These are phyloP conservation scores for Dermochelys coriacea DNA, from an alignment of 2,797 vertebrate species.

Conservation along the genomic window DNA sequence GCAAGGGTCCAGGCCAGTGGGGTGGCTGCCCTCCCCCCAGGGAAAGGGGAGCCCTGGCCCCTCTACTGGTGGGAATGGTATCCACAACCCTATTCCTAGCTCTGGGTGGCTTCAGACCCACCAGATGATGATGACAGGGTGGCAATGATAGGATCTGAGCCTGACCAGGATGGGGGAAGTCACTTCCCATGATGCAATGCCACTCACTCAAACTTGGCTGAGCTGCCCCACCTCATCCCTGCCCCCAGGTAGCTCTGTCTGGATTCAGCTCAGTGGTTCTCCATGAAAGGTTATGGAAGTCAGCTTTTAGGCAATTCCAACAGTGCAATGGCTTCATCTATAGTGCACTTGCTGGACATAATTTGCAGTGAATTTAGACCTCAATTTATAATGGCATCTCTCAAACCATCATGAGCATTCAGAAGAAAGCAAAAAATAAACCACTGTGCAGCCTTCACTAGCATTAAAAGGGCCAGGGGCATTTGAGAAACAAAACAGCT, in stretches of 20 bases:
- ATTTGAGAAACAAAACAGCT: fast-evolving
- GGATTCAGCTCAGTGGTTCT: not conserved
- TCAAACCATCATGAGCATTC: not conserved
- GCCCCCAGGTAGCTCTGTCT: not conserved
- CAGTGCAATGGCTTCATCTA: not conserved
- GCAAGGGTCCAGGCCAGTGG: not conserved
- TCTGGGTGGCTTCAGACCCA: not conserved
- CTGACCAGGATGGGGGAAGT: not conserved
- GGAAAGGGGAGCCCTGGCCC: not conserved
- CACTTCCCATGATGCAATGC: not conserved
- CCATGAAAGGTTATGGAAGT: not conserved
- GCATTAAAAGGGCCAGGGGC: not conserved
- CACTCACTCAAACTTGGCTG: not conserved
- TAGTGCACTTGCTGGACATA: not conserved
- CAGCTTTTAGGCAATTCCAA: not conserved
- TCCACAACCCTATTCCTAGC: not conserved
- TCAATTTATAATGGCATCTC: fast-evolving
- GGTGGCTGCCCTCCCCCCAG: not conserved
- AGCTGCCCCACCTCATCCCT: too few species aligned
- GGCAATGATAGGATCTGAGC: not conserved
- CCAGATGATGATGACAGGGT: not conserved
- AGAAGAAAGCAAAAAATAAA: slow-evolving; percentile 9
- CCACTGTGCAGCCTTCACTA: not conserved
- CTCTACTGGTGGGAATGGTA: not conserved
- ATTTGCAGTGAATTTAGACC: fast-evolving